phyloP scores from a whole-genome alignment of 2,113 vertebrate genomes.

The Nothobranchius kuhntae region DNA sequence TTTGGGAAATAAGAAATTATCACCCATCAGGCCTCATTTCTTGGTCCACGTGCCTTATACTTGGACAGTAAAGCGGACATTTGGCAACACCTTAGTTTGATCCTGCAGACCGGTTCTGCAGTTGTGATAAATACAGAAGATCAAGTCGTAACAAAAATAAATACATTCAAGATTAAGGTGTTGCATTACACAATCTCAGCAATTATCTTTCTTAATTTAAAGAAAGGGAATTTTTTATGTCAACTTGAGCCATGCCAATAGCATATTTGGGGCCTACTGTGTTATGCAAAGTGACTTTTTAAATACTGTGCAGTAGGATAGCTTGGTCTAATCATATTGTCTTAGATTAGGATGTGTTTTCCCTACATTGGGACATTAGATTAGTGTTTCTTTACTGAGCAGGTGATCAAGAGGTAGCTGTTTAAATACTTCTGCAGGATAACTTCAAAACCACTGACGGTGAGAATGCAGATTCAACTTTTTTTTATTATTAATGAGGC shows the following conservation, averaged over 20 bases:
- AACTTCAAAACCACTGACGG: slow-evolving; percentile 43
- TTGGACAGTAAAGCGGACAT: slow-evolving; percentile 32
- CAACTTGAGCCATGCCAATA: slow-evolving; percentile 11
- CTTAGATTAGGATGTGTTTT: slow-evolving; percentile 25
- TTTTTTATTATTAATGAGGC: slow-evolving; percentile 9
- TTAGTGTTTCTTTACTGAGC: slow-evolving; percentile 16
- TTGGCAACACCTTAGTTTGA: slow-evolving; percentile 25
- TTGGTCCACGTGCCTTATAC: slow-evolving; percentile 65
- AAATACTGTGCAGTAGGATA: slow-evolving; percentile 9
- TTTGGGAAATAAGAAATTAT: slow-evolving; percentile 33
- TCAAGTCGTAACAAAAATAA: not conserved
- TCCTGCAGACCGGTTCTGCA: slow-evolving; percentile 58
- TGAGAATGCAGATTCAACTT: slow-evolving; percentile 6
- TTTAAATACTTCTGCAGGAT: slow-evolving; percentile 27
- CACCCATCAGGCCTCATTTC: slow-evolving; percentile 37
- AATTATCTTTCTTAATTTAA: slow-evolving; percentile 5
- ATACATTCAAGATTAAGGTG: slow-evolving; percentile 14
- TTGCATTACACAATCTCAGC: slow-evolving; percentile 27
- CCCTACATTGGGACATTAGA: slow-evolving; percentile 11
- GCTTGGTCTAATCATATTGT: slow-evolving; percentile 20
- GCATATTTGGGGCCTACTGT: slow-evolving; percentile 23
- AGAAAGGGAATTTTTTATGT: slow-evolving; percentile 20
- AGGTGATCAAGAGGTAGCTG: slow-evolving; percentile 19
- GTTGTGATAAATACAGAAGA: slow-evolving; percentile 4
- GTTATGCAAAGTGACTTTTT: slow-evolving; percentile 38